Percentiles rank a stretch among this genome's conserved stretches.
phyloP scores from a whole-genome alignment of 1,140 invertebrate genomes.

The Diabrotica virgifera region DNA sequence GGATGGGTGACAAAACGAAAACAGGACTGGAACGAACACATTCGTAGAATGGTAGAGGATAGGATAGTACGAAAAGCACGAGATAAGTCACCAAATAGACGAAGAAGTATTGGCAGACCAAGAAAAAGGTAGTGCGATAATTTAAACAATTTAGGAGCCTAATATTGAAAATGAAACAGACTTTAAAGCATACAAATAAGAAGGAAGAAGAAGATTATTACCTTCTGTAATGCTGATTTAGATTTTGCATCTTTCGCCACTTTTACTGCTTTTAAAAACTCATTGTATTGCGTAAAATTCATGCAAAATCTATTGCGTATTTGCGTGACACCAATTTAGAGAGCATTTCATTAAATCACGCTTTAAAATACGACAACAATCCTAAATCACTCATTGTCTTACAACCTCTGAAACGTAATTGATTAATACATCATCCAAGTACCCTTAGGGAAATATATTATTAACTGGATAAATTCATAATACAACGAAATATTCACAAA shows the following conservation, averaged over 20 bases:
- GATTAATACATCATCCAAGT: background rate
- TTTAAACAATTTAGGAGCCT: no score
- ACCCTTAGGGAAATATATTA: background rate
- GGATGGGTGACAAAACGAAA: no score
- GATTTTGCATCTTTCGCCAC: conserved; percentile 1
- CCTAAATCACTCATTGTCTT: conserved; percentile 8
- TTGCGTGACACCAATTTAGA: conserved; percentile 4
- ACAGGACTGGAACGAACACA: no score
- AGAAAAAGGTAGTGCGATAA: no score
- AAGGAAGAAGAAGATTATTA: no score
- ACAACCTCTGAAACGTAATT: background rate
- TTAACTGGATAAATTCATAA: background rate
- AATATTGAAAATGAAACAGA: no score
- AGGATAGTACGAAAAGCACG: no score
- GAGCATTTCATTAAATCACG: no score
- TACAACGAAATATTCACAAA: background rate
- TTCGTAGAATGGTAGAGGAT: no score
- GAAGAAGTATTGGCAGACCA: no score
- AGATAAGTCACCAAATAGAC: no score
- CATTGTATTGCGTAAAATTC: conserved; percentile 6
- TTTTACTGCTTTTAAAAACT: background rate
- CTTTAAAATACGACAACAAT: background rate
- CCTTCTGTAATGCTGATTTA: background rate
- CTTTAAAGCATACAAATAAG: no score
- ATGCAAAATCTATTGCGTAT: background rate